These are phyloP conservation scores for Paelopatides confundens DNA, from an alignment of 53 echinoderm and acorn worm species.

Conservation along the genomic window DNA sequence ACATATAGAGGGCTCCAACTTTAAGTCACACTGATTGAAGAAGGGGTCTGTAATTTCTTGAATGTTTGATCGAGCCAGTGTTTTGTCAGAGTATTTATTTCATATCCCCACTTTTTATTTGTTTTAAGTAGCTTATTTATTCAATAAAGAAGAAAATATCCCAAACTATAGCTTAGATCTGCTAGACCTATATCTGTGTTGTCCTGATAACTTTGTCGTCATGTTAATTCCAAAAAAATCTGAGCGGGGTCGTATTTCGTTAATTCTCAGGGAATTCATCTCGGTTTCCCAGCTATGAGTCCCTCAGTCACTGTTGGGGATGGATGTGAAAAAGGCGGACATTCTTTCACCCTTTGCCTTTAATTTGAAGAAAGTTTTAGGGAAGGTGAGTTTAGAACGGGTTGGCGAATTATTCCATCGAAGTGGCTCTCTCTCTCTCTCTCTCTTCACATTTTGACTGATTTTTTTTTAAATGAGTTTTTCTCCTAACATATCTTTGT, in stretches of 20 bases:
- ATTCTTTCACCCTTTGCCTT: constrained; percentile 42
- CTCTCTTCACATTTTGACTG: background rate
- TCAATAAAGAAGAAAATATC: no score
- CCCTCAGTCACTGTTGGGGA: constrained; percentile 58
- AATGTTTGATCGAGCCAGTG: no score
- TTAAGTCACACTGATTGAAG: no score
- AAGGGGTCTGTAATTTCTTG: no score
- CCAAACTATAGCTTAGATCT: no score
- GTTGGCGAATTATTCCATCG: background rate
- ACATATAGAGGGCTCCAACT: no score
- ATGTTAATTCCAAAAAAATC: constrained; percentile 11
- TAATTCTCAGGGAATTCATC: constrained; percentile 53
- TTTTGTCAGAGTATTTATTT: no score
- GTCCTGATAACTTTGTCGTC: background rate
- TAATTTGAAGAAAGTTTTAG: constrained; percentile 20
- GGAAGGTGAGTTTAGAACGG: constrained; percentile 35
- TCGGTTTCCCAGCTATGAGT: constrained; percentile 44
- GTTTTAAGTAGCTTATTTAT: no score
- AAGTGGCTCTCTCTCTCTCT: background rate
- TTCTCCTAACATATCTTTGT: background rate
- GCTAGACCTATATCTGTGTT: background rate
- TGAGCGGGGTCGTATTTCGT: constrained; percentile 48
- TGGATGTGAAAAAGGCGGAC: constrained; percentile 56
- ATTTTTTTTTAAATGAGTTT: background rate
- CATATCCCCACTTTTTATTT: no score